Evolutionary conservation across 2,888 invertebrate species (phyloP).

Genomic region (Drosophila macrospina): DNA sequence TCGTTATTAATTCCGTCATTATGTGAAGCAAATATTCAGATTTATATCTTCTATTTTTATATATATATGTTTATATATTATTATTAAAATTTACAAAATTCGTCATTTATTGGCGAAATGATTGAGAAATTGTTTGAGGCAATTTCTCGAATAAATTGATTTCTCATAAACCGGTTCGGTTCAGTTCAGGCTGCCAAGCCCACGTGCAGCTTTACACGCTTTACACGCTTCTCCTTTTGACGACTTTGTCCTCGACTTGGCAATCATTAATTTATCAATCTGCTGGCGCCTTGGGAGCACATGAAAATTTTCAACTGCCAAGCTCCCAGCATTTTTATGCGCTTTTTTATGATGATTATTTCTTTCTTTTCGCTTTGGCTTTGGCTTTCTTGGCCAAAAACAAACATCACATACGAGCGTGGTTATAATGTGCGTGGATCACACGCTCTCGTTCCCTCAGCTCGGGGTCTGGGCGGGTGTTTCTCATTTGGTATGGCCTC

Average conservation of each 20-base stretch:
- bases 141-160: conserved; percentile 65
- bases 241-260: conserved; percentile 64
- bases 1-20: conserved; percentile 12
- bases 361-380: conserved; percentile 66
- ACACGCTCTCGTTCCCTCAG: conserved; percentile 9
- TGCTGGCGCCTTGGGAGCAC: conserved; percentile 71
- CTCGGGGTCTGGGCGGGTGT: conserved; percentile 4
- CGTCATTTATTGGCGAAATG: conserved; percentile 28
- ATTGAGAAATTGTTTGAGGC: conserved; percentile 26
- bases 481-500: not conserved
- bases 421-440: conserved; percentile 61
- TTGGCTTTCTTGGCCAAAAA: conserved; percentile 38
- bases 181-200: conserved; percentile 16
- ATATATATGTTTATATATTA: not conserved
- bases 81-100: no score
- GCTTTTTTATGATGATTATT: conserved; percentile 80
- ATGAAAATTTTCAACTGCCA: conserved; percentile 74
- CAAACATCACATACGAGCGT: conserved; percentile 67
- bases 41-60: no score
- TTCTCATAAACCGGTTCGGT: conserved; percentile 61
- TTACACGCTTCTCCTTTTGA: conserved; percentile 51
- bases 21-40: not conserved
- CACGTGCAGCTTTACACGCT: conserved; percentile 45
- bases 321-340: conserved; percentile 75
- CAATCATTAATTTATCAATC: conserved; percentile 81